Conservation (phyloP, 2,797 vertebrate genomes). For the Sitta carolinensis region DNA sequence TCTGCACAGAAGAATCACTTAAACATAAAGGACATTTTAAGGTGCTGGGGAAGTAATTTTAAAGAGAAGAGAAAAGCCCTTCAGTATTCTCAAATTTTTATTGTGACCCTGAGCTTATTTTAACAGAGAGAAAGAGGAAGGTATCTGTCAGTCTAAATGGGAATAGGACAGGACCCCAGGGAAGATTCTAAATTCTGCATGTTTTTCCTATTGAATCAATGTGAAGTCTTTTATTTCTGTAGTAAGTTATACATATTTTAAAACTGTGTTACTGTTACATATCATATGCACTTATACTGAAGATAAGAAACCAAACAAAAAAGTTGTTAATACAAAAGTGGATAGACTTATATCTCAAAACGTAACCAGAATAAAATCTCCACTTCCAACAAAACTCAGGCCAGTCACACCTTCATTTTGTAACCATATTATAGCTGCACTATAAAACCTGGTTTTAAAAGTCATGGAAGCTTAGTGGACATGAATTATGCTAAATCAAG, state of each 20-base stretch:
- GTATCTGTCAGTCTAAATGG: not conserved
- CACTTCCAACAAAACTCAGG: not conserved
- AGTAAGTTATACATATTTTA: not conserved
- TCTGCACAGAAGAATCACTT: not conserved
- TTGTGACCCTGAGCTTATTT: slow-evolving; percentile 13
- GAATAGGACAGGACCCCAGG: slow-evolving; percentile 24
- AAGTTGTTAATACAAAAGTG: not conserved
- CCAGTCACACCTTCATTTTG: not conserved
- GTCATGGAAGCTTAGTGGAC: not conserved
- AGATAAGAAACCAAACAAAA: not conserved
- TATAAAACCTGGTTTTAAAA: not conserved
- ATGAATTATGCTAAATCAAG: not conserved
- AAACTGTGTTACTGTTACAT: not conserved
- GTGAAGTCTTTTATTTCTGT: not conserved
- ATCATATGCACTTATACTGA: not conserved
- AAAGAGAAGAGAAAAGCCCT: not conserved
- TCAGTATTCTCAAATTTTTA: not conserved
- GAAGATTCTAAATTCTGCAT: not conserved
- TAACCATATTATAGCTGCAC: not conserved
- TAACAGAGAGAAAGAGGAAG: not conserved
- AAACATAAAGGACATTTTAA: slow-evolving; percentile 24
- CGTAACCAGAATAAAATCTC: not conserved
- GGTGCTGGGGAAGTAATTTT: not conserved
- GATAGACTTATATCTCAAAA: not conserved
- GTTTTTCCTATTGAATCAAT: not conserved